Base-by-base conservation (phyloP, 2,888 invertebrate species). In the Lasioglossum malachurum region DNA sequence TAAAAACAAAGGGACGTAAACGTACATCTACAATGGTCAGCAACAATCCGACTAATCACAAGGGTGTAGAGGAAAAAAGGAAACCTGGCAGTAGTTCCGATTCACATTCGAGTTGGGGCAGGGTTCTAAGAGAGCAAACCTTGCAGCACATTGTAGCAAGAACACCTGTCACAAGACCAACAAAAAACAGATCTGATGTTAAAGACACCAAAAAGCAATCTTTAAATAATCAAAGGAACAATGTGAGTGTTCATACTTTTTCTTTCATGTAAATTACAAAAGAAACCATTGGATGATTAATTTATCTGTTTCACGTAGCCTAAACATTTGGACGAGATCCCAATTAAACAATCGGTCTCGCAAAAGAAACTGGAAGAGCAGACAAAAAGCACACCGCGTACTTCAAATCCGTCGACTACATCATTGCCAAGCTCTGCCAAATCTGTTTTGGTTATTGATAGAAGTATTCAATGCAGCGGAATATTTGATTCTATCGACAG, bases 371-470 rank as follows among this genome's bases (percentile, higher is more conserved):
- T 88, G 3, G 86, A 75, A 27, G 91, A 91, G 19, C 84, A 86
- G 46, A 31, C 60, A 0, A 91, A 88, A 85, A 67, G 75, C 7
- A 76, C 78, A 41, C 82, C 88, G 1, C 87, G 82, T 60, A 87
- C 88, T 4, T 71, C 78, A 2, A 84, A 90, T 83, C 90, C 92
- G 14, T 91, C 92, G 0, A 80, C 83, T 0, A 90, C 88, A 7
- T 92, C 93, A 10, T 77, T 91, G 44, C 84, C 88, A 46, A 92
- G 89, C 64, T 89, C 86, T 41, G 73, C 88, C 49, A 89, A 92
- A 16, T 90, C 92, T 38, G 78, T 93, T n/a, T 76, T 90, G 23
- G 94, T 94, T 7, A 67, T 79, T 10, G 94, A 94, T 53, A 89
- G 83, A 86, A 91, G 83, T 19, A 87, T 92, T 4, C 94, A 94